Conservation (phyloP, 2,888 invertebrate species). For the Chloroclysta siterata region DNA sequence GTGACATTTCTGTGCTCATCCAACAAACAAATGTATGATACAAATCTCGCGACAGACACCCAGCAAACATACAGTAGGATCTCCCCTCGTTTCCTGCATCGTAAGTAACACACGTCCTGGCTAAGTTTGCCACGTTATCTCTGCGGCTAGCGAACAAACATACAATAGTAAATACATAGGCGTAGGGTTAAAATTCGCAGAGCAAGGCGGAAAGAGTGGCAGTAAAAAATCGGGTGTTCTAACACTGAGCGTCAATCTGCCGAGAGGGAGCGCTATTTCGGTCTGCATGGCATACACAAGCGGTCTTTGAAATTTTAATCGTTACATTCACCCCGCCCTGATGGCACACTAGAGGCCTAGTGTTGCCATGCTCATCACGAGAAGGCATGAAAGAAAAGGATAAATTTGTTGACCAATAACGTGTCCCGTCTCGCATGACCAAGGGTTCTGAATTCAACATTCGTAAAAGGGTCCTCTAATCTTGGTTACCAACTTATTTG, state of each 20-base stretch:
- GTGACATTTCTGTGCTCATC: slow-evolving; percentile 62
- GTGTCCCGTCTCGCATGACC: background rate
- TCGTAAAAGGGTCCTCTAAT: background rate
- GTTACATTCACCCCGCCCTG: slow-evolving; percentile 80
- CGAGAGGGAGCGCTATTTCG: slow-evolving; percentile 76
- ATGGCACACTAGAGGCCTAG: slow-evolving; percentile 70
- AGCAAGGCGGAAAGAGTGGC: slow-evolving; percentile 40
- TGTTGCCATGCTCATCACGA: slow-evolving; percentile 62
- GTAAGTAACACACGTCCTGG: slow-evolving; percentile 71
- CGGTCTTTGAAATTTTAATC: slow-evolving; percentile 83
- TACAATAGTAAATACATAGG: slow-evolving; percentile 37
- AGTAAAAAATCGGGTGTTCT: slow-evolving; percentile 54
- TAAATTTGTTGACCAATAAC: slow-evolving; percentile 38
- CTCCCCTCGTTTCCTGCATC: slow-evolving; percentile 80
- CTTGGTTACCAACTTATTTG: background rate
- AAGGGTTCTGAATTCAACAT: slow-evolving; percentile 8
- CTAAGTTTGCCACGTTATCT: slow-evolving; percentile 59
- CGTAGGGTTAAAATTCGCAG: slow-evolving; percentile 61
- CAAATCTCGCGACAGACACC: slow-evolving; percentile 71
- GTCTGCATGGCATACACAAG: slow-evolving; percentile 74
- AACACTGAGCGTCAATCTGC: slow-evolving; percentile 68
- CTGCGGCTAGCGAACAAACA: slow-evolving; percentile 40
- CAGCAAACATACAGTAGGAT: slow-evolving; percentile 66
- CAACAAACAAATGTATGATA: slow-evolving; percentile 66
- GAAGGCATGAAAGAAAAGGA: slow-evolving; percentile 51